A percentile compares a stretch with the other conserved stretches of the same genome.
Conservation (phyloP, 2,113 vertebrate species). For the Pyxicephalus adspersus region DNA sequence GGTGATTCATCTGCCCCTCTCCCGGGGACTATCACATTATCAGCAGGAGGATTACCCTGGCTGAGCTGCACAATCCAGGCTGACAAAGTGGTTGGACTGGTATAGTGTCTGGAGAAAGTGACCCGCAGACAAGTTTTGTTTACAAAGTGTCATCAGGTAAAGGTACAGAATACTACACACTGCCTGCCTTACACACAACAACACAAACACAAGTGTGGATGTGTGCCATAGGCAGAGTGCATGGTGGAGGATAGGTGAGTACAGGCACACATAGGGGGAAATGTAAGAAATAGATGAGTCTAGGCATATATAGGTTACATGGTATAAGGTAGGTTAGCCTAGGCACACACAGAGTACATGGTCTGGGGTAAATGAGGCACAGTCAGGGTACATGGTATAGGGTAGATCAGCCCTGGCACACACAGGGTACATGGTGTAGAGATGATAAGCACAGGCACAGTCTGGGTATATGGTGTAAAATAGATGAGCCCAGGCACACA, state of each 20-base stretch:
- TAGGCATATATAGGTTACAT: too few species aligned
- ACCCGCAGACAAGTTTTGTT: slow-evolving; percentile 10
- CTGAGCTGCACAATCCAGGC: not conserved
- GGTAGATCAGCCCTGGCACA: too few species aligned
- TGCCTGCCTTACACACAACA: not conserved
- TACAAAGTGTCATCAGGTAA: slow-evolving; percentile 14
- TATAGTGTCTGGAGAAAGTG: not conserved
- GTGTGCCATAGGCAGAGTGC: not conserved
- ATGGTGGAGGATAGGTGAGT: not conserved
- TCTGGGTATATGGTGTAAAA: too few species aligned
- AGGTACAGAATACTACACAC: not conserved
- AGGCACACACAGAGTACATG: too few species aligned
- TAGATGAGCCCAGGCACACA: too few species aligned
- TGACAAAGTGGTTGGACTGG: slow-evolving; percentile 32
- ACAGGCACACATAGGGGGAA: too few species aligned
- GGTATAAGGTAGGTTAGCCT: too few species aligned
- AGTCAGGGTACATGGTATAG: too few species aligned
- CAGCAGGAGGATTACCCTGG: slow-evolving; percentile 21
- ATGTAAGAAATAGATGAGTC: too few species aligned
- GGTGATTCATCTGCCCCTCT: not conserved
- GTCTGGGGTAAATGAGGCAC: too few species aligned
- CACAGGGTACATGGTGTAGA: too few species aligned
- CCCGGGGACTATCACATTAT: slow-evolving; percentile 43
- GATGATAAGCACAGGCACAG: too few species aligned
- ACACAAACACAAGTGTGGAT: not conserved